Base-by-base conservation (phyloP, 2,113 vertebrate genomes). In the Centropristis striata region DNA sequence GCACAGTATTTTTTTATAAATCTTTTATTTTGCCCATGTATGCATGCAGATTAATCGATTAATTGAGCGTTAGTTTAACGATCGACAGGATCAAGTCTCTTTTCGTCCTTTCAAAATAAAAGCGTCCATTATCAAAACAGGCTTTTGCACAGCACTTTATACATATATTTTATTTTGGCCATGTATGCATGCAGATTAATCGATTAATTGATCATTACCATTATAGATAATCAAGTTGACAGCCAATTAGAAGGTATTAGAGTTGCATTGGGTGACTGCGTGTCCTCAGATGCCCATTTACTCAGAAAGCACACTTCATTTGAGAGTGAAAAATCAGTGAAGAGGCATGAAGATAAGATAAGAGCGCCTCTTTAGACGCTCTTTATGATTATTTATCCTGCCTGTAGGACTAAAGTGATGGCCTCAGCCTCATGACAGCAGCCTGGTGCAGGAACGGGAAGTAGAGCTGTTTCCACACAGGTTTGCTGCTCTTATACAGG, bases 301-400 rank as follows among this genome's bases (percentile, higher is more conserved):
- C 77, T 80, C 3, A 23, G 25, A 63, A 63, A 77, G 27, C 55
- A 39, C 66, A 58, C 16, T 81, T 81, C 21, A 88, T 85, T 76
- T 87, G 13, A 61, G 46, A 74, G 42, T 67, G 32, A 36, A 66
- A 77, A 77, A 81, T 74, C 44, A 54, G 21, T 57, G 28, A 77
- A 73, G 3, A 60, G 53, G 47, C 36, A 79, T 69, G 37, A 79
- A 54, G 65, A 86, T 73, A 58, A 81, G 60, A 82, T 54, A 75
- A 49, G 55, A 86, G 58, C 49, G 66, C 28, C 70, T 68, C 44
- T 80, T 86, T 60, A 81, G 65, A 81, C 61, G 61, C 70, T 78
- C 55, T 64, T 78, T 75, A 75, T 85, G 81, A 86, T 90, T 91
- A 81, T 81, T 73, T 83, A 75, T 81, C 15, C 36, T 67, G 59